These are phyloP conservation scores for Trochalopteron elliotii DNA, from an alignment of 2,113 vertebrate genomes.

Conservation along the genomic window DNA sequence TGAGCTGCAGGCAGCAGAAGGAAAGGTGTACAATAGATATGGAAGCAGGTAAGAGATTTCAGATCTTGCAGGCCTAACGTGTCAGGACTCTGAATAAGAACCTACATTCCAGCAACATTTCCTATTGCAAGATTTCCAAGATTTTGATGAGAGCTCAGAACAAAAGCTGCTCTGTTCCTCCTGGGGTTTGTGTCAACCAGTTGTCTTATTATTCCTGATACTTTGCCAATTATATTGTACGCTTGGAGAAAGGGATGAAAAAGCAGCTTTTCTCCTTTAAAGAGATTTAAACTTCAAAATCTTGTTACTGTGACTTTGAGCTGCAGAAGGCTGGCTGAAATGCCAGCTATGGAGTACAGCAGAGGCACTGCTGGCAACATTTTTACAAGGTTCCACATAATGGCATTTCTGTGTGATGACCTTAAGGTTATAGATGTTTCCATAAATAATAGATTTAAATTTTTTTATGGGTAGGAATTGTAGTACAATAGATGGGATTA, in stretches of 20 bases:
- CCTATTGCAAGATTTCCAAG: constrained; percentile 53
- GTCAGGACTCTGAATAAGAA: constrained; percentile 37
- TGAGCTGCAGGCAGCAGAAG: constrained; percentile 36
- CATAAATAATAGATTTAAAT: constrained; percentile 3
- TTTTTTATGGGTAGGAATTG: not conserved
- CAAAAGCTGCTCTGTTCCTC: constrained; percentile 74
- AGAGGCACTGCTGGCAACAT: not conserved
- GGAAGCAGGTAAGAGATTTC: constrained; percentile 42
- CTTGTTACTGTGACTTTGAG: constrained; percentile 22
- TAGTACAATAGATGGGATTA: not conserved
- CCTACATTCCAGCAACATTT: constrained; percentile 54
- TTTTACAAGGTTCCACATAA: constrained; percentile 7
- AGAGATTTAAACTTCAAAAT: constrained; percentile 41
- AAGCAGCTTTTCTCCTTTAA: constrained; percentile 65
- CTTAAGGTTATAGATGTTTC: not conserved
- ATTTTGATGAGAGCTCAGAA: constrained; percentile 65
- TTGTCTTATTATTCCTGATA: constrained; percentile 75
- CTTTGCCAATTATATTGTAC: constrained; percentile 75
- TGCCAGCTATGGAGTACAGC: not conserved
- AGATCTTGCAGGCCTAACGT: constrained; percentile 35
- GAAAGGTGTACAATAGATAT: not conserved
- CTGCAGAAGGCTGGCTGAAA: not conserved
- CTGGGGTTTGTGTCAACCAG: constrained; percentile 62
- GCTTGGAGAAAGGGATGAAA: constrained; percentile 61
- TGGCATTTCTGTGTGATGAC: constrained; percentile 6